Conservation (phyloP, 2,888 invertebrate genomes). For the Volucella bombylans region DNA sequence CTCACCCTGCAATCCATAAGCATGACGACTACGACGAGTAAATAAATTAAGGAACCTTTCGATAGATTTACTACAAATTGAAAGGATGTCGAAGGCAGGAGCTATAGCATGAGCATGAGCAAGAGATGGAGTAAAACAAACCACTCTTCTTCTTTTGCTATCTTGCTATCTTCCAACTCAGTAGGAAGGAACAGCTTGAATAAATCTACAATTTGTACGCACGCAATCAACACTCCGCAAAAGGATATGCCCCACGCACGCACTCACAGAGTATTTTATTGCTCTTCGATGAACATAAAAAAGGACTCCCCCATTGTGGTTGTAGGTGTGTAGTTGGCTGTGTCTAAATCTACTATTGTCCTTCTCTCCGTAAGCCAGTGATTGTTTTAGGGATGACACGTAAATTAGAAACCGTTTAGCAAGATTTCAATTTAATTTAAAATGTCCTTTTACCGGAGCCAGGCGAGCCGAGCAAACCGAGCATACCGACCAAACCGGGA, state of each 20-base stretch:
- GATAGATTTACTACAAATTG: constrained; percentile 74
- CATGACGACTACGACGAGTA: constrained; percentile 19
- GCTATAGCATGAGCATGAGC: not conserved
- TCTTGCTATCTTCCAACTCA: not conserved
- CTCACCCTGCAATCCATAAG: not conserved
- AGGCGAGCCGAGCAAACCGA: too few species aligned
- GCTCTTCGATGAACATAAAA: constrained; percentile 63
- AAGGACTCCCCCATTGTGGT: constrained; percentile 35
- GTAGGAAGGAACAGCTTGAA: constrained; percentile 61
- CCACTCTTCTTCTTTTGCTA: constrained; percentile 2
- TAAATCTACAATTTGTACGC: constrained; percentile 74
- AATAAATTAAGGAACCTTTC: constrained; percentile 68
- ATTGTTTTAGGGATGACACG: constrained; percentile 70
- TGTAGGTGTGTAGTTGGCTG: not conserved
- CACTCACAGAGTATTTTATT: constrained; percentile 67
- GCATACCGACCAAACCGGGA: constrained; percentile 9
- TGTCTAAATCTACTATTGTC: not conserved
- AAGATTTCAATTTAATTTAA: constrained; percentile 74
- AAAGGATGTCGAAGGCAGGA: constrained; percentile 62
- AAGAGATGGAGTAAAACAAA: not conserved
- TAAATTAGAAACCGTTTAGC: constrained; percentile 73
- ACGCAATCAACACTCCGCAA: constrained; percentile 73
- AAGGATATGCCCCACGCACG: constrained; percentile 69
- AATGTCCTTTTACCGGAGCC: constrained; percentile 53
- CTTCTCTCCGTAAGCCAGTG: constrained; percentile 32